A percentile compares a stretch with the other conserved stretches of the same genome.
These are phyloP conservation scores for Sesia bembeciformis DNA, from an alignment of 2,888 invertebrate species.

Conservation along the genomic window DNA sequence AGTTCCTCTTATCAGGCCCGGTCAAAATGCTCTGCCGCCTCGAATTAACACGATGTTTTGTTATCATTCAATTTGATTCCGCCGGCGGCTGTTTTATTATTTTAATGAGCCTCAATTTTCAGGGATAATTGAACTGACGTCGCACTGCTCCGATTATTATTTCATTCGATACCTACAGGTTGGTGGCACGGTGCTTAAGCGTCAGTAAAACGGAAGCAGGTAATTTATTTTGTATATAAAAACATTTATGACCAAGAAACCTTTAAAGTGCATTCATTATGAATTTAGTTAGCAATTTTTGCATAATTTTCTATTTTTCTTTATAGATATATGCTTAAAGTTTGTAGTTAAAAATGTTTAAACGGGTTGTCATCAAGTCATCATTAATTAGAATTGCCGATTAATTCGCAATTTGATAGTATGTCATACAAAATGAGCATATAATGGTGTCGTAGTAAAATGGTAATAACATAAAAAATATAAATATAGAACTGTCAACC, in stretches of 20 bases:
- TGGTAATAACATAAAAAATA: no score
- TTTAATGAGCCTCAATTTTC: constrained; percentile 72
- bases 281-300: neutral
- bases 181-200: constrained; percentile 13
- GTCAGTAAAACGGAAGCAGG: neutral
- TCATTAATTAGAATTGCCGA: no score
- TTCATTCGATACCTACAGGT: constrained; percentile 43
- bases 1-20: neutral
- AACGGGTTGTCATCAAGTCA: no score
- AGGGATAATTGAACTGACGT: constrained; percentile 68
- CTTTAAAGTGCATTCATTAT: neutral
- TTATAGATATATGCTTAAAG: neutral
- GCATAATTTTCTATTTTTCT: neutral
- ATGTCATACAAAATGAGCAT: no score
- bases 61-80: constrained; percentile 71
- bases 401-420: no score
- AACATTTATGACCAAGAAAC: neutral
- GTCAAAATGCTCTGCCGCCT: constrained; percentile 26
- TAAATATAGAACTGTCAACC: no score
- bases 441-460: no score
- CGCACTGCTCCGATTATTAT: constrained; percentile 55
- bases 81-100: constrained; percentile 70
- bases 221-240: neutral
- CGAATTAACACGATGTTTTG: constrained; percentile 65
- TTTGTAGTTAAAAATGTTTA: no score